A percentile compares a stretch with the other conserved stretches of the same genome.
Evolutionary conservation across 2,113 vertebrate genomes (phyloP).

Genomic region (Cyanoderma ruficeps): DNA sequence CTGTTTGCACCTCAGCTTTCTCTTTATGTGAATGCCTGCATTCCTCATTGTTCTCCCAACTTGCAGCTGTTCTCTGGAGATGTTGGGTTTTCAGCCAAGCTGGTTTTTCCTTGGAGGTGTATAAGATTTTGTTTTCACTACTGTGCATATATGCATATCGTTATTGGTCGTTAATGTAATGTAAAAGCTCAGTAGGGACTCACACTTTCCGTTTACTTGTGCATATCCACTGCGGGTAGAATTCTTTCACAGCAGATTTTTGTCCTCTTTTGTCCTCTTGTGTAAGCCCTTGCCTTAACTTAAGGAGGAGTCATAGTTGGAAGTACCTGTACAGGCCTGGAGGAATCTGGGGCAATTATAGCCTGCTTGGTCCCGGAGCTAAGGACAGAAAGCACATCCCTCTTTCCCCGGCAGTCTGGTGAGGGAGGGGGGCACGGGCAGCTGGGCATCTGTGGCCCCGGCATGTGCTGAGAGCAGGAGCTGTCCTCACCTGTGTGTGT

Average conservation of each 20-base stretch:
- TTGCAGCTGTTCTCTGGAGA: background rate
- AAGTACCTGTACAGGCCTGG: rapidly evolving
- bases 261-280: background rate
- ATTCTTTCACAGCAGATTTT: background rate
- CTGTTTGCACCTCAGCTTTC: background rate
- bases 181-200: background rate
- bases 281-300: background rate
- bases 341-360: background rate
- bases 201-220: background rate
- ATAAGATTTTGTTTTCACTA: background rate
- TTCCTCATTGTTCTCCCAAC: background rate
- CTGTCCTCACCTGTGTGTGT: background rate
- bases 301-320: background rate
- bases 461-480: too few relatives aligned
- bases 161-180: background rate
- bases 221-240: background rate
- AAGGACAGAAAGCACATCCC: background rate
- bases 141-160: background rate
- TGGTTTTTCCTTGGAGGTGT: background rate
- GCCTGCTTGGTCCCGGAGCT: rapidly evolving
- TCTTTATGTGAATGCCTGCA: background rate
- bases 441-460: rapidly evolving
- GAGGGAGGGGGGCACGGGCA: rapidly evolving
- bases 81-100: background rate
- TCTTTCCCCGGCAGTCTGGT: rapidly evolving